Evolutionary conservation across 2,113 vertebrate species (phyloP).

Genomic region (Oenanthe oenanthe): DNA sequence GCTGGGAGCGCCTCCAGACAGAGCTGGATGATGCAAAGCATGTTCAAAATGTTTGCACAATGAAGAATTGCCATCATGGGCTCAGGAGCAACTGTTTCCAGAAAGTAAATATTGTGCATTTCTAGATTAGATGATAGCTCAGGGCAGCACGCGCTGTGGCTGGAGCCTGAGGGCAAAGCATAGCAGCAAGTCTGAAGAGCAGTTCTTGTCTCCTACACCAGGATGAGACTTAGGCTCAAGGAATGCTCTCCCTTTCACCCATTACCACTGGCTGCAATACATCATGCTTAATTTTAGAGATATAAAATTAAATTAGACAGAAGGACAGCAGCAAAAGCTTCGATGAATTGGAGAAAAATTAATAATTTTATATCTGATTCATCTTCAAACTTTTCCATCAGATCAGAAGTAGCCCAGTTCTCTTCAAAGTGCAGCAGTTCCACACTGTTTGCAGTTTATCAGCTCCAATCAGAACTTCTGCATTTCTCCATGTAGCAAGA

Average conservation of each 20-base stretch:
- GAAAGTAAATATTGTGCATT: slow-evolving; percentile 28
- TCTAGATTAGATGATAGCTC: background rate
- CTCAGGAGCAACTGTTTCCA: slow-evolving; percentile 6
- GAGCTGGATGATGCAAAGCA: background rate
- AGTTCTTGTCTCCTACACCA: background rate
- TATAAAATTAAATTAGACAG: slow-evolving; percentile 1
- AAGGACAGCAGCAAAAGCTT: background rate
- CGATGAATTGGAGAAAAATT: background rate
- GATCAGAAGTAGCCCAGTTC: background rate
- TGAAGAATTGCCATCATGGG: background rate
- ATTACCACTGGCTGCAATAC: background rate
- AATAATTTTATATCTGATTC: slow-evolving; percentile 8
- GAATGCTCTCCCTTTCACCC: background rate
- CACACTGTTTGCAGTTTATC: background rate
- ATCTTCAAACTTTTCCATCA: background rate
- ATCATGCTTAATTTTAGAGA: background rate
- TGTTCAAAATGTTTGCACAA: slow-evolving; percentile 37
- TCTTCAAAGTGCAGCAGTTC: background rate
- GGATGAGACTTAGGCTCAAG: background rate
- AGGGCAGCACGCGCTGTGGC: background rate
- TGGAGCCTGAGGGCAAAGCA: background rate
- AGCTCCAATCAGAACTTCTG: background rate
- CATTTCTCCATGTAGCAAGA: background rate
- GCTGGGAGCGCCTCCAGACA: slow-evolving; percentile 14
- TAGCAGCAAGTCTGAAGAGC: background rate